Conservation (phyloP, 2,888 invertebrate genomes). For the Agrochola macilenta region DNA sequence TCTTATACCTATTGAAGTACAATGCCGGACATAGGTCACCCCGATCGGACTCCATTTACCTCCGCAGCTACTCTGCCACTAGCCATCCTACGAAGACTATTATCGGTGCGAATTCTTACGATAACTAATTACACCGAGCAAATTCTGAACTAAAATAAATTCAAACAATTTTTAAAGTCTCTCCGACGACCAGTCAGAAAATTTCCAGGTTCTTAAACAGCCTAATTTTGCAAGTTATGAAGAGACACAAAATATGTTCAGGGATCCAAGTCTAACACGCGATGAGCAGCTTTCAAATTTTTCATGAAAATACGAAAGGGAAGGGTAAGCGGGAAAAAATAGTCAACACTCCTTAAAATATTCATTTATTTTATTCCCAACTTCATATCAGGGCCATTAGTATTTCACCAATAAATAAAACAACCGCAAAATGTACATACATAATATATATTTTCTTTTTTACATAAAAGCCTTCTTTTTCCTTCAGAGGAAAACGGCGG, state of each 20-base stretch:
- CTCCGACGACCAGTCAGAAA: neutral
- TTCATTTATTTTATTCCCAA: constrained; percentile 25
- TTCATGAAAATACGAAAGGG: neutral
- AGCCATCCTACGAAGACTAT: neutral
- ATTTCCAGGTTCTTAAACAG: neutral
- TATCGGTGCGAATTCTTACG: neutral
- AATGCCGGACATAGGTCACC: neutral
- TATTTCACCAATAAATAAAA: constrained; percentile 58
- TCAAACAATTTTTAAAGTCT: neutral
- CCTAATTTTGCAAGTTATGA: neutral
- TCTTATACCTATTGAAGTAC: neutral
- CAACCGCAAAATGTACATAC: constrained; percentile 46
- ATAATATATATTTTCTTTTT: constrained; percentile 56
- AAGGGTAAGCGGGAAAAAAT: neutral
- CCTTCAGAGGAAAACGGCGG: constrained; percentile 80
- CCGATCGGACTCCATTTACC: neutral
- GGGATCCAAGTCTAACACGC: too few relatives aligned
- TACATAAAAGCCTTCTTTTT: constrained; percentile 66
- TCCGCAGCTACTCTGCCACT: neutral
- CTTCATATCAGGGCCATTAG: constrained; percentile 39
- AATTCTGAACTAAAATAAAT: neutral
- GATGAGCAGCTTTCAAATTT: neutral
- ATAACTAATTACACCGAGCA: too few relatives aligned
- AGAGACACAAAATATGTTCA: neutral
- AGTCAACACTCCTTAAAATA: neutral